phyloP scores from a whole-genome alignment of 1,140 invertebrate species.

The Babylonia areolata region DNA sequence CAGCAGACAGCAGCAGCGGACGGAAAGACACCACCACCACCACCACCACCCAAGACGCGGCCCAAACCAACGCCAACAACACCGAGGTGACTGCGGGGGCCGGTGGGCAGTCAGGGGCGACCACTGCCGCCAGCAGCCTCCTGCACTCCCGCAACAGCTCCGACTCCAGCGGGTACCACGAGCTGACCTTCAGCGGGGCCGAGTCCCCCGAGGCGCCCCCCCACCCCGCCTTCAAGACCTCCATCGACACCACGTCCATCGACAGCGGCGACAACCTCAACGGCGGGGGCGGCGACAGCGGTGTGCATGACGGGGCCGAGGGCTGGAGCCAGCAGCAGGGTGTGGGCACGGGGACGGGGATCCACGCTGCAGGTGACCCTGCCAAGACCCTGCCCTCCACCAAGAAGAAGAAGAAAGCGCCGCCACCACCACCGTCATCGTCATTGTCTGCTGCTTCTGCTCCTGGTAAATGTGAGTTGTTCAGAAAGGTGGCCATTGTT shows the following conservation, averaged over 20 bases:
- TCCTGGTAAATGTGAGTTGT: not conserved
- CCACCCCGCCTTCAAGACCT: slow-evolving; percentile 55
- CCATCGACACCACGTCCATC: slow-evolving; percentile 62
- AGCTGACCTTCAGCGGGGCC: slow-evolving; percentile 83
- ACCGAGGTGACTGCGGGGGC: no score
- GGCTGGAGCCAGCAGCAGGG: not conserved
- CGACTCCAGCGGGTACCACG: slow-evolving; percentile 86
- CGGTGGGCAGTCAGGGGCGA: no score
- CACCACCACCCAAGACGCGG: not conserved
- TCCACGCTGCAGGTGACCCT: not conserved
- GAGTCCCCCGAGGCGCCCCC: slow-evolving; percentile 65
- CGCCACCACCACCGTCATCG: slow-evolving; percentile 54
- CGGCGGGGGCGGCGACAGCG: slow-evolving; percentile 55
- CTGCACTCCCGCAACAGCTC: slow-evolving; percentile 85
- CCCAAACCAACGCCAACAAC: no score
- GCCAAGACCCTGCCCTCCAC: slow-evolving; percentile 37
- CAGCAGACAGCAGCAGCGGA: not conserved
- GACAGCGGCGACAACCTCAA: slow-evolving; percentile 63
- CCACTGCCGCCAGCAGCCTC: slow-evolving; percentile 26
- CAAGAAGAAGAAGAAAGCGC: slow-evolving; percentile 63
- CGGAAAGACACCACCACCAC: not conserved
- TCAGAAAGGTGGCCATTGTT: no score
- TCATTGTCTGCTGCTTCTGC: no score
- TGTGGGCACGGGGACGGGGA: not conserved
- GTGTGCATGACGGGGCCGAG: not conserved